Percentiles rank a stretch among this genome's conserved stretches.
These are phyloP conservation scores for Acleris sparsana DNA, from an alignment of 2,888 invertebrate species.

Conservation along the genomic window DNA sequence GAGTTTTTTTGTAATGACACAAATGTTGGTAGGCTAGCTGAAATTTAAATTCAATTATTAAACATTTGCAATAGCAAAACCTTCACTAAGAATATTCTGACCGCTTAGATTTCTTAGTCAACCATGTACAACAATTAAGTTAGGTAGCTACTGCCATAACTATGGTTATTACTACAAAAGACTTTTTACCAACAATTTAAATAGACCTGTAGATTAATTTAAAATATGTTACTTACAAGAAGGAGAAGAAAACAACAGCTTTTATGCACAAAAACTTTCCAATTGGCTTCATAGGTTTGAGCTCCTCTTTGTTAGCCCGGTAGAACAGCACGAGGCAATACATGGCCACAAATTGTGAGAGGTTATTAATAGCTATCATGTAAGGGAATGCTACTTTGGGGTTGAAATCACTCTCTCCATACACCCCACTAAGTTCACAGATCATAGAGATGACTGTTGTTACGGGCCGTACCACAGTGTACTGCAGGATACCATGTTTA, in stretches of 20 bases:
- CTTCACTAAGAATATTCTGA: no score
- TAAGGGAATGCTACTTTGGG: slow-evolving; percentile 95
- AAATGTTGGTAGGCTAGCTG: no score
- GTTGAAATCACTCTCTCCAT: slow-evolving; percentile 95
- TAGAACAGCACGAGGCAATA: slow-evolving; percentile 98
- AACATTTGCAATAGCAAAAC: no score
- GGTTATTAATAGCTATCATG: slow-evolving; percentile 93
- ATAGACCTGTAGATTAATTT: slow-evolving; percentile 7
- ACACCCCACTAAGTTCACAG: slow-evolving; percentile 92
- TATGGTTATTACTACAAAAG: not conserved
- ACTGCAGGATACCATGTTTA: slow-evolving; percentile 98
- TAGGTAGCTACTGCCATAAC: no score
- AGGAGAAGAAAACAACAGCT: slow-evolving; percentile 98
- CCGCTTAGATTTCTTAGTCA: no score
- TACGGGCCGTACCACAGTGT: slow-evolving; percentile 95
- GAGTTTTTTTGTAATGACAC: no score
- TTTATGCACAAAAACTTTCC: slow-evolving; percentile 98
- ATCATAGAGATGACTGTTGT: slow-evolving; percentile 95
- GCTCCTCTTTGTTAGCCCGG: slow-evolving; percentile 92
- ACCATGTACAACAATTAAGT: no score
- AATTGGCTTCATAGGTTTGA: slow-evolving; percentile 96
- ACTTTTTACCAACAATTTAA: not conserved
- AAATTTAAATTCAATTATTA: no score
- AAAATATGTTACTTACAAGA: slow-evolving; percentile 90
- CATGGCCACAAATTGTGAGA: slow-evolving; percentile 98